Conservation (phyloP, 2,888 invertebrate genomes). For the Drosophila atroscutellata region DNA sequence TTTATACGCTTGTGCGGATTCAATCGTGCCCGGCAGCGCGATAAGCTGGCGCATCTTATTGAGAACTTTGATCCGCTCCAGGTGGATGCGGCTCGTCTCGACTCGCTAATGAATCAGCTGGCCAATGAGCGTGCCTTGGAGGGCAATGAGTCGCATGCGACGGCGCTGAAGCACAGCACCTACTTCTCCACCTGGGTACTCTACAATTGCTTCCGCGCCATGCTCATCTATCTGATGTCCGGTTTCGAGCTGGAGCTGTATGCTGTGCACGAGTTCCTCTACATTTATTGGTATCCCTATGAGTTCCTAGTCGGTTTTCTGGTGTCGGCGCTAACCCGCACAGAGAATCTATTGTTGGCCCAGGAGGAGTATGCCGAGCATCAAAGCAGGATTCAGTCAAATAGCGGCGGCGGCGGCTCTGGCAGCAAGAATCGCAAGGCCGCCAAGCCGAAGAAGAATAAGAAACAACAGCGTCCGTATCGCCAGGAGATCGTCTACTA, state of each 20-base stretch:
- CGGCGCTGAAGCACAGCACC: constrained; percentile 86
- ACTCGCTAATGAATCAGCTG: constrained; percentile 90
- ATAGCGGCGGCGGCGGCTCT: constrained; percentile 44
- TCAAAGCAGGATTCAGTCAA: constrained; percentile 75
- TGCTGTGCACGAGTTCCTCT: constrained; percentile 97
- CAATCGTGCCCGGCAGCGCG: constrained; percentile 97
- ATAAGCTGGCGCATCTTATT: constrained; percentile 94
- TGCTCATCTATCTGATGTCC: constrained; percentile 96
- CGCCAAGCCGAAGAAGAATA: constrained; percentile 85
- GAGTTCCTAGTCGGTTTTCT: constrained; percentile 98
- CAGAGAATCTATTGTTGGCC: constrained; percentile 93
- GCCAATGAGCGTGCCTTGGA: constrained; percentile 88
- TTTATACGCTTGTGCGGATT: constrained; percentile 96
- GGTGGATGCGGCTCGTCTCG: constrained; percentile 95
- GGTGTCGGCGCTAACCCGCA: constrained; percentile 94
- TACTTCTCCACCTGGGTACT: constrained; percentile 93
- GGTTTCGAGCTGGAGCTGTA: constrained; percentile 98
- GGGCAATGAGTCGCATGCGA: constrained; percentile 92
- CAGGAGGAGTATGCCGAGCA: constrained; percentile 88
- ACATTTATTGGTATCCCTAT: constrained; percentile 98
- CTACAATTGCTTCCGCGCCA: constrained; percentile 95
- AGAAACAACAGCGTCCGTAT: constrained; percentile 90
- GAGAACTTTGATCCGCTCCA: constrained; percentile 94
- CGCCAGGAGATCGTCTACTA: constrained; percentile 94
- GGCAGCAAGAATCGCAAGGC: constrained; percentile 84